Evolutionary conservation across 2,797 vertebrate species (phyloP), one percentile per base, ranked within the genome.

Genomic region (Leucoraja ocellata): DNA sequence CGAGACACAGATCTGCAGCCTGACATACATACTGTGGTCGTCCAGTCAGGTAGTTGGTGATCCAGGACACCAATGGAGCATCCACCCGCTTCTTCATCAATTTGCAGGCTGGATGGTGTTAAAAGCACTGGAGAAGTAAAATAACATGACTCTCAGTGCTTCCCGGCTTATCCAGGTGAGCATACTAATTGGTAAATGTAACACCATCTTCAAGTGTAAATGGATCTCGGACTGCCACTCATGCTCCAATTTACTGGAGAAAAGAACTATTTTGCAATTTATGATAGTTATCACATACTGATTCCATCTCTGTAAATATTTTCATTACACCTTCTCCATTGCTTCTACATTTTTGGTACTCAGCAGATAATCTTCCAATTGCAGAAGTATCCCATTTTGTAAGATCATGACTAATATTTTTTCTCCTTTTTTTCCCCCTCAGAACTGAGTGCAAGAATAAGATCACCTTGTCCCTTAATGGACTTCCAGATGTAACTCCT

Each of bases 401-500:
- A 23, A 1, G 65, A 93, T 16, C 1, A 3, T 88, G 39, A 68
- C 61, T 88, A 88, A 93, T 71, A n/a, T 93, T 9, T 93, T 93
- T 81, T 14, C 73, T 18, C 77, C 86, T 91, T 88, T 65, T 68
- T 78, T 95, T 94, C 10, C 94, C 32, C 95, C 95, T 83, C 93
- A 97, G 97, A 95, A 94, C 94, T 95, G 94, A 93, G 93, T 95
- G 94, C 94, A 95, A 94, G 94, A 95, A 95, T 14, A 92, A 76
- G 71, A 76, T 14, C 90, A 76, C 96, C 95, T 95, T 95, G 97
- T 97, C 97, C 96, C 95, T 96, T 95, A 96, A 97, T 96, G 96
- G 97, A 97, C 94, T 96, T 96, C 95, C 97, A 95, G 96, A 94
- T 97, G 95, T 96, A 96, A 95, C 93, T 95, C 96, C 95, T 95